phyloP scores from a whole-genome alignment of 2,113 vertebrate genomes.

The Apodemus speciosus region DNA sequence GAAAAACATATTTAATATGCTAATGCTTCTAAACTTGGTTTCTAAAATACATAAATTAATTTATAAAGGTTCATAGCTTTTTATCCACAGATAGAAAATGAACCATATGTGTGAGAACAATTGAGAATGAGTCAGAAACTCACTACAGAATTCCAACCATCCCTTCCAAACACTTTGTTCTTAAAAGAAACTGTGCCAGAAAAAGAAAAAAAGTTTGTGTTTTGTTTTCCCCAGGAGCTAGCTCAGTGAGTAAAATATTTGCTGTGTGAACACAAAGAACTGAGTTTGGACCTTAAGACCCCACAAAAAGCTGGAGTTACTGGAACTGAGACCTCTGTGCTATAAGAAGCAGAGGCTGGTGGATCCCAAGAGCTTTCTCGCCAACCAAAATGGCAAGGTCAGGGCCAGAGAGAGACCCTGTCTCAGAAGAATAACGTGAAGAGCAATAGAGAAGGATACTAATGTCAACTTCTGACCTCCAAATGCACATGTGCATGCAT shows the following conservation, averaged over 20 bases:
- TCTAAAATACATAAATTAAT: not conserved
- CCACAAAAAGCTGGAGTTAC: not conserved
- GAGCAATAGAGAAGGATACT: not conserved
- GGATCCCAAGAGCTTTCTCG: not conserved
- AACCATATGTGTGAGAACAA: slow-evolving; percentile 1
- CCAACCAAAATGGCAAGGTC: not conserved
- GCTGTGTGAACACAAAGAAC: not conserved
- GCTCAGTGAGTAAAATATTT: not conserved
- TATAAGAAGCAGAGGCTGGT: not conserved
- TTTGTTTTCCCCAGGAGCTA: not conserved
- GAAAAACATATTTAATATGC: slow-evolving; percentile 3
- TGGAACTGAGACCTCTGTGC: not conserved
- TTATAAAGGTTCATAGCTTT: slow-evolving; percentile 2
- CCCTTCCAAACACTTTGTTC: not conserved
- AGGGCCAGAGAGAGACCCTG: not conserved
- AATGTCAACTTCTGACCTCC: not conserved
- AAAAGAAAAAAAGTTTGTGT: not conserved
- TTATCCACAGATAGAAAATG: not conserved
- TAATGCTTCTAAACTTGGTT: slow-evolving; percentile 15
- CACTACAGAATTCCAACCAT: not conserved
- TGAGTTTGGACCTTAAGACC: not conserved
- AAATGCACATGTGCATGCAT: not conserved
- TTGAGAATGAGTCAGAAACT: not conserved
- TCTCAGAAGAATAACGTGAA: not conserved
- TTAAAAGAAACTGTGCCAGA: not conserved